Evolutionary conservation across 2,888 invertebrate species (phyloP), one percentile per base, ranked within the genome.

Genomic region (Oscheius onirici): DNA sequence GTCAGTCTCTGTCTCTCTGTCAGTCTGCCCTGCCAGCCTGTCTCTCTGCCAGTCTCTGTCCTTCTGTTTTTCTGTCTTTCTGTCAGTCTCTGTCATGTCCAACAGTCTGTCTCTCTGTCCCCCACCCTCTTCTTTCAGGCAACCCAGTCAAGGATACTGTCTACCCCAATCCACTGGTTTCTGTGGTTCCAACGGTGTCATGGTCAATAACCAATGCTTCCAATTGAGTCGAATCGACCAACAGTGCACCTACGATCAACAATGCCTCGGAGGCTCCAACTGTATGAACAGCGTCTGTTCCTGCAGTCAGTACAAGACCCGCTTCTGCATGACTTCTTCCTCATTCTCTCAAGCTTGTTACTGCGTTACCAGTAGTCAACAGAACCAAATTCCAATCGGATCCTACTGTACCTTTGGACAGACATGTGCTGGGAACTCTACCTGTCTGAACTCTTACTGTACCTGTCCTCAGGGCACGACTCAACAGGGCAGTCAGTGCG

Each of bases 171-270:
- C 17, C 17, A 49, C n/a, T 11, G 63, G 63, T 1, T n/a, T 28
- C 63, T 63, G 63, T 63, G 22, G n/a, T 2, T 51, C 51, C 20
- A 51, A 20, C 20, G 22, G 11, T 51, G 24, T 51, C 34, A 34
- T 34, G 34, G 34, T 54, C 46, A 69, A 69, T 40, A 46, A 46
- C n/a, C 69, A 69, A 26, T 69, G 69, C 26, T 26, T 20, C 26
- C 15, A 17, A n/a, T 28, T 26, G 11, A 20, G 20, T 1, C 28
- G 17, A n/a, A 15, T 49, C n/a, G 58, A 43, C n/a, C 13, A 17
- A 24, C 22, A 20, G 15, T 66, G 66, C 41, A 34, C 13, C 3
- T n/a, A 34, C 17, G 41, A 51, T 24, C 66, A 52, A 15, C 66
- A 66, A 34, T 66, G 66, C 17, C 41, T 52, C 3, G 54, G 66